Evolutionary conservation across 2,113 vertebrate genomes (phyloP).

Genomic region (Sisor rabdophorus): DNA sequence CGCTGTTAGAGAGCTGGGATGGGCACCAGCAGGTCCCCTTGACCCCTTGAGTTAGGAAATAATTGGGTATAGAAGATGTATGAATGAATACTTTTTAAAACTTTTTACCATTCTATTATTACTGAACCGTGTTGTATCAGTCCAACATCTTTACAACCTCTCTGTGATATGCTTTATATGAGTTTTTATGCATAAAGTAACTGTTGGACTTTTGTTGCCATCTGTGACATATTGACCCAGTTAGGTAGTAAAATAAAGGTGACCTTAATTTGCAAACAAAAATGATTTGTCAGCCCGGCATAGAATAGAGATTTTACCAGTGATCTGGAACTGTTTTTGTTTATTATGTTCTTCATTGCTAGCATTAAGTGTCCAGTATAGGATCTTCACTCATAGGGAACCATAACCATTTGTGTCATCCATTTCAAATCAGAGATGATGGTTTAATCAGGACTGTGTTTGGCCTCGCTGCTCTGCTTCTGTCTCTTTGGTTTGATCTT

Average conservation of each 20-base stretch:
- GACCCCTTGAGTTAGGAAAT: too few relatives aligned
- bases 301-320: slow-evolving; percentile 39
- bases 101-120: too few relatives aligned
- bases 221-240: neutral
- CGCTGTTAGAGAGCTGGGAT: too few relatives aligned
- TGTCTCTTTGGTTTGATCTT: slow-evolving; percentile 72
- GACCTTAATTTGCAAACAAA: neutral
- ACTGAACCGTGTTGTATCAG: neutral
- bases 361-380: slow-evolving; percentile 47
- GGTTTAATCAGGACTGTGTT: slow-evolving; percentile 75
- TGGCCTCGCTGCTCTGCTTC: slow-evolving; percentile 59
- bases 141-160: too few relatives aligned
- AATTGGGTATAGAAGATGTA: too few relatives aligned
- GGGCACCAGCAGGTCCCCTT: too few relatives aligned
- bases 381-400: slow-evolving; percentile 51
- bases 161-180: neutral
- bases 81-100: too few relatives aligned
- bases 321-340: slow-evolving; percentile 40
- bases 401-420: slow-evolving; percentile 64
- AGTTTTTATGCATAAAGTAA: neutral
- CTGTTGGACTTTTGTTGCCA: neutral
- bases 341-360: slow-evolving; percentile 48
- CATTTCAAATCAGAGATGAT: slow-evolving; percentile 73
- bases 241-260: neutral
- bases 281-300: slow-evolving; percentile 12